Evolutionary conservation across 2,113 vertebrate genomes (phyloP).

Genomic region (Polypterus bichir): DNA sequence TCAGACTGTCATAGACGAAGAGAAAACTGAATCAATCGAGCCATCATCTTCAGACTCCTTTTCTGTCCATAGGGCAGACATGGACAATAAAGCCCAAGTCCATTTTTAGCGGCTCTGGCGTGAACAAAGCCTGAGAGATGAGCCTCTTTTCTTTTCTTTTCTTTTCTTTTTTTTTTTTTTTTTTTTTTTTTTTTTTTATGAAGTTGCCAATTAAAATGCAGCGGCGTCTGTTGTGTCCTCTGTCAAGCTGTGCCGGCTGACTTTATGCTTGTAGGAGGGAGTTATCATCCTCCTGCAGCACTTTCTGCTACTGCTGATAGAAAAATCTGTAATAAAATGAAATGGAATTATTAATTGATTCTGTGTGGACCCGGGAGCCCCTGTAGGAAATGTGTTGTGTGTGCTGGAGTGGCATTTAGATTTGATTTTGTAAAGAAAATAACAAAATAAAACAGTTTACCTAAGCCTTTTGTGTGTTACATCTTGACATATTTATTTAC

Average conservation of each 20-base stretch:
- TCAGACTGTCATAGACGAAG: no score
- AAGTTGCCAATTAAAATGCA: conserved; percentile 21
- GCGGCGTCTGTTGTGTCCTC: conserved; percentile 1
- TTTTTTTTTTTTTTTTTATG: conserved; percentile 7
- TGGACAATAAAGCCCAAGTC: neutral
- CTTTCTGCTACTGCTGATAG: conserved; percentile 9
- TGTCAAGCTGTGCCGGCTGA: conserved; percentile 7
- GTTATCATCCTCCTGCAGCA: conserved; percentile 20
- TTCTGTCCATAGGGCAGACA: neutral
- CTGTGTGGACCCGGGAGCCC: conserved; percentile 3
- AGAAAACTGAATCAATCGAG: no score
- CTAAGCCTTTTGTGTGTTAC: conserved; percentile 7
- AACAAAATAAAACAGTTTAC: conserved; percentile 14
- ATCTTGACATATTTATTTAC: no score
- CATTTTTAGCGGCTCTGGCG: conserved; percentile 5
- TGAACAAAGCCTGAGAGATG: conserved; percentile 9
- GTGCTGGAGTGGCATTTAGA: conserved; percentile 7
- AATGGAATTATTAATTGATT: conserved; percentile 17
- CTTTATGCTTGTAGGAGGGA: conserved; percentile 8
- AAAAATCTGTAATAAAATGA: conserved; percentile 17
- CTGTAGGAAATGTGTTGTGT: conserved; percentile 4
- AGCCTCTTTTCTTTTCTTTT: conserved; percentile 13
- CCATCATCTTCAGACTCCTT: neutral
- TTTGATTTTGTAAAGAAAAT: conserved; percentile 1
- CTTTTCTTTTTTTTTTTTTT: neutral